A percentile compares a stretch with the other conserved stretches of the same genome.
Evolutionary conservation across 2,888 invertebrate species (phyloP).

Genomic region (Acronicta leporina): DNA sequence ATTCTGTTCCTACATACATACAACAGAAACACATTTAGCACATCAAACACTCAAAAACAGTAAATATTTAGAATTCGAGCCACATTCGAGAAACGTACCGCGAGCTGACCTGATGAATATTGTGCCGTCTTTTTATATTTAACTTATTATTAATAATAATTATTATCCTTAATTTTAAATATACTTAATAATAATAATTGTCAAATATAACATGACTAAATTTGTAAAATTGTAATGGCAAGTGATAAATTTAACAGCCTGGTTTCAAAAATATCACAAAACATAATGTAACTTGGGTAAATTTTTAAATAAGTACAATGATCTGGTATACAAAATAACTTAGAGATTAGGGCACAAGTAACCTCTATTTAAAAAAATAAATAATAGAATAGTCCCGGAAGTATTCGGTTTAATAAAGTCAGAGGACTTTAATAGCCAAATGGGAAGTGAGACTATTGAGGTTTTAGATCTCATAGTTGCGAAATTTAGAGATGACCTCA

Average conservation of each 20-base stretch:
- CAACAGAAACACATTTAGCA: slow-evolving; percentile 74
- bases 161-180: slow-evolving; percentile 59
- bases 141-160: slow-evolving; percentile 68
- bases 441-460: slow-evolving; percentile 24
- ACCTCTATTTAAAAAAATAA: slow-evolving; percentile 64
- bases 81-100: slow-evolving; percentile 81
- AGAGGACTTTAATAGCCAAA: slow-evolving; percentile 26
- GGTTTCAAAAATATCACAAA: slow-evolving; percentile 54
- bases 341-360: slow-evolving; percentile 76
- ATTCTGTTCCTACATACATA: slow-evolving; percentile 69
- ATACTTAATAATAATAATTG: slow-evolving; percentile 67
- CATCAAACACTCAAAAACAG: slow-evolving; percentile 74
- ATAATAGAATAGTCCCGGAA: slow-evolving; percentile 44
- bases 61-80: slow-evolving; percentile 75
- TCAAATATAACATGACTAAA: slow-evolving; percentile 63
- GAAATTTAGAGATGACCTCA: slow-evolving; percentile 95
- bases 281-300: slow-evolving; percentile 29
- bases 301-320: slow-evolving; percentile 53
- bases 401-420: slow-evolving; percentile 33
- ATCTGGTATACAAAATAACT: slow-evolving; percentile 31
- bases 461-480: slow-evolving; percentile 96
- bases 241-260: slow-evolving; percentile 65
- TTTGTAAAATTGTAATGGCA: slow-evolving; percentile 68
- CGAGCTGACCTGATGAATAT: slow-evolving; percentile 89
- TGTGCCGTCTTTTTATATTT: slow-evolving; percentile 71